Evolutionary conservation across 1,140 invertebrate genomes (phyloP).

Genomic region (Mercenaria mercenaria): DNA sequence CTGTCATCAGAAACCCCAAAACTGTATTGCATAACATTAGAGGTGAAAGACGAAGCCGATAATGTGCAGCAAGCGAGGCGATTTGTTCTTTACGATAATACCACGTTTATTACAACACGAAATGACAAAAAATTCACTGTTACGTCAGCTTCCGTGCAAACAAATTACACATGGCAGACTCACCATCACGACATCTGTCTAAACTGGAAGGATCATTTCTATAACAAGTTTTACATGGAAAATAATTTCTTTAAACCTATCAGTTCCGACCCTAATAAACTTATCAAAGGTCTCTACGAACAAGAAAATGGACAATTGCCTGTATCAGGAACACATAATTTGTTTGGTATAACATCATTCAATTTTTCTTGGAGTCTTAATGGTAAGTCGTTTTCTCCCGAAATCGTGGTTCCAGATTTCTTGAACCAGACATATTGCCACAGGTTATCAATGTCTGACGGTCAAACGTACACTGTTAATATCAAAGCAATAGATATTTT

Average conservation of each 20-base stretch:
- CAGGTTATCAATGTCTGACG: slow-evolving; percentile 47
- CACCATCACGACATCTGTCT: slow-evolving; percentile 22
- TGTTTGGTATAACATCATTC: slow-evolving; percentile 67
- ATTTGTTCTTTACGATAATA: slow-evolving; percentile 28
- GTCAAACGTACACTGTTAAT: slow-evolving; percentile 67
- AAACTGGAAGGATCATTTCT: slow-evolving; percentile 19
- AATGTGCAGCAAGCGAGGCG: slow-evolving; percentile 2
- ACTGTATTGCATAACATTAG: slow-evolving; percentile 20
- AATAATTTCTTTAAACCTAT: slow-evolving; percentile 53
- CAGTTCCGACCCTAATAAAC: background rate
- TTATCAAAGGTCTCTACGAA: slow-evolving; percentile 67
- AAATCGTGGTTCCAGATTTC: slow-evolving; percentile 30
- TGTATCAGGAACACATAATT: slow-evolving; percentile 70
- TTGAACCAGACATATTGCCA: slow-evolving; percentile 43
- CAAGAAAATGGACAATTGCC: slow-evolving; percentile 67
- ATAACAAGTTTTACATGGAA: background rate
- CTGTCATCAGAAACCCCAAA: background rate
- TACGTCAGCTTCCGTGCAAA: slow-evolving; percentile 10
- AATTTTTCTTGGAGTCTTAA: background rate
- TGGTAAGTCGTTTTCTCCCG: background rate
- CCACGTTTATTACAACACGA: background rate
- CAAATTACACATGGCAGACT: slow-evolving; percentile 46
- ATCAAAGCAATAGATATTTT: slow-evolving; percentile 67
- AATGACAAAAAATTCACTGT: background rate
- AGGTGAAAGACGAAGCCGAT: slow-evolving; percentile 42